These are phyloP conservation scores for Tanytarsus gracilentus DNA, from an alignment of 2,888 invertebrate genomes.

Conservation along the genomic window DNA sequence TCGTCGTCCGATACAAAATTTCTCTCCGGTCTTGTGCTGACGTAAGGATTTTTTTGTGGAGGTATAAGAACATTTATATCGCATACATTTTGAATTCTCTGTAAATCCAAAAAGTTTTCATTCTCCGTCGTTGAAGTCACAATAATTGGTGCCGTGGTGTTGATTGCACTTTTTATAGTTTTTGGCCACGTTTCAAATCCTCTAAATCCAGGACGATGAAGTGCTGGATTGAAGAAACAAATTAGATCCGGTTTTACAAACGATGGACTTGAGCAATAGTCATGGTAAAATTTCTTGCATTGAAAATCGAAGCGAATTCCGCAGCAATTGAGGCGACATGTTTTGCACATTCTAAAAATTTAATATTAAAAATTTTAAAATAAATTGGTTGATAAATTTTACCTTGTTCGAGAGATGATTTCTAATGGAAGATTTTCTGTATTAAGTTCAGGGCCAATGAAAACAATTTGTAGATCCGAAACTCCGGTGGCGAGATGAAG, in stretches of 20 bases:
- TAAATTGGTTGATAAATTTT: slow-evolving; percentile 31
- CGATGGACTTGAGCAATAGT: slow-evolving; percentile 45
- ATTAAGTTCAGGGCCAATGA: slow-evolving; percentile 58
- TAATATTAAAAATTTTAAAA: background rate
- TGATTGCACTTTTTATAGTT: slow-evolving; percentile 51
- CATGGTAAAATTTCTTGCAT: slow-evolving; percentile 47
- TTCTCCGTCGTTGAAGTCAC: slow-evolving; percentile 59
- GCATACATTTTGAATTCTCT: slow-evolving; percentile 47
- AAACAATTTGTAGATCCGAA: slow-evolving; percentile 49
- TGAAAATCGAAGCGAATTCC: slow-evolving; percentile 48
- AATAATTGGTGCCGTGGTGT: slow-evolving; percentile 50
- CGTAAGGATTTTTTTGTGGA: slow-evolving; percentile 54
- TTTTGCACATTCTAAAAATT: slow-evolving; percentile 46
- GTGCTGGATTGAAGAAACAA: slow-evolving; percentile 63
- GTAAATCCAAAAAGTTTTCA: slow-evolving; percentile 55
- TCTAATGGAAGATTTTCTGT: slow-evolving; percentile 50
- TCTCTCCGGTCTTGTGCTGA: slow-evolving; percentile 60
- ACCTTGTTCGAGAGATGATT: slow-evolving; percentile 50
- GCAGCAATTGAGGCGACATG: slow-evolving; percentile 46
- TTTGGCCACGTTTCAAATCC: slow-evolving; percentile 58
- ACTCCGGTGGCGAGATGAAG: slow-evolving; percentile 54
- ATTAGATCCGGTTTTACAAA: slow-evolving; percentile 52
- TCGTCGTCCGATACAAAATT: slow-evolving; percentile 66
- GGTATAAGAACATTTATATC: slow-evolving; percentile 47
- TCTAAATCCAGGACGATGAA: slow-evolving; percentile 58